phyloP scores from a whole-genome alignment of 2,888 invertebrate species.

The Dasysyrphus albostriatus region DNA sequence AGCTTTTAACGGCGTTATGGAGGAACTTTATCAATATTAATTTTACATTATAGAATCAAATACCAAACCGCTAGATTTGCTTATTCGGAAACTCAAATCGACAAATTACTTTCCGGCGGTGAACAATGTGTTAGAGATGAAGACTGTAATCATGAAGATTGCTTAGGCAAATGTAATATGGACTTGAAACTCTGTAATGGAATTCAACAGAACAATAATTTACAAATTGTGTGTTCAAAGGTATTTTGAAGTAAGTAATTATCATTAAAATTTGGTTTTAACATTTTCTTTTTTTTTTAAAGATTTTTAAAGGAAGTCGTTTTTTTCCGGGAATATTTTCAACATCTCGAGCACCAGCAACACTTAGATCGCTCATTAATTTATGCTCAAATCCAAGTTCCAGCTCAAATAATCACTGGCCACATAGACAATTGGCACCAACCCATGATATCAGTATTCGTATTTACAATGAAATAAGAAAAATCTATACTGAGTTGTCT shows the following conservation, averaged over 20 bases:
- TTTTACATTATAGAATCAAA: slow-evolving; percentile 78
- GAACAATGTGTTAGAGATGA: slow-evolving; percentile 78
- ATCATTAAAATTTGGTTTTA: neutral
- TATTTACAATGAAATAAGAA: slow-evolving; percentile 82
- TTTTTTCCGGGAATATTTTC: slow-evolving; percentile 81
- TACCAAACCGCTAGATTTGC: slow-evolving; percentile 82
- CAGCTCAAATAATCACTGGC: slow-evolving; percentile 78
- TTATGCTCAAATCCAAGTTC: slow-evolving; percentile 81
- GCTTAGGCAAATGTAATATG: slow-evolving; percentile 81
- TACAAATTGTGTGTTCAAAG: slow-evolving; percentile 81
- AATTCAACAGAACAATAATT: slow-evolving; percentile 82
- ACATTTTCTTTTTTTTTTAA: slow-evolving; percentile 49
- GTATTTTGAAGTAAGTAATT: slow-evolving; percentile 33
- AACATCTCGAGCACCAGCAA: slow-evolving; percentile 79
- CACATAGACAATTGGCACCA: slow-evolving; percentile 80
- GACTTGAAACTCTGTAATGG: slow-evolving; percentile 79
- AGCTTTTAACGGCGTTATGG: neutral
- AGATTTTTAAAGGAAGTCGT: slow-evolving; percentile 80
- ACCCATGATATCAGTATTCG: slow-evolving; percentile 80
- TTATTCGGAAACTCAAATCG: slow-evolving; percentile 81
- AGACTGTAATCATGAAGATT: slow-evolving; percentile 81
- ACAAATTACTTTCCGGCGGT: slow-evolving; percentile 81
- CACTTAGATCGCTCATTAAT: slow-evolving; percentile 79
- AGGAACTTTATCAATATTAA: neutral
- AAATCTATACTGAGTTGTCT: slow-evolving; percentile 79